Base-by-base conservation (phyloP, 2,113 vertebrate genomes). In the Motacilla alba region DNA sequence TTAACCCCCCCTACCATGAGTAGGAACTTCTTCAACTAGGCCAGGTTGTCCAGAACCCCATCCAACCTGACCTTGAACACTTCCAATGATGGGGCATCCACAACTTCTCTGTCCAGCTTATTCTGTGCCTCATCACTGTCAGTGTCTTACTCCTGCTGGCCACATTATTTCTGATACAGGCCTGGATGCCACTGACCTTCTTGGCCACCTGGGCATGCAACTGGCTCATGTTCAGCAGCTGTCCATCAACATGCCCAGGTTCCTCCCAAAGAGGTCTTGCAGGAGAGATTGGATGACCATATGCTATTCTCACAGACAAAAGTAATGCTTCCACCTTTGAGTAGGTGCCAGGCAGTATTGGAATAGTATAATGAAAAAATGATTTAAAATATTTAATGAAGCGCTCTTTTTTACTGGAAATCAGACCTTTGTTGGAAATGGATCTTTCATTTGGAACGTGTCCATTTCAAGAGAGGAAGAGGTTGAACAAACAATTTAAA, bases 1-100 rank as follows among this genome's bases (percentile, higher is more conserved):
- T 14, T 72, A 44, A 63, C 5, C 0, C 0, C 2, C 2, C 3
- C 7, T 56, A 10, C 13, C 7, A 11, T 33, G 7, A 7, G 9
- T 18, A 80, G n/a, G 17, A n/a, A n/a, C 21, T 24, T 22, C 19
- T 56, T 79, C 37, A 9, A 23, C 12, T 35, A 20, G 11, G 24
- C 19, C 28, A 62, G 5, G 10, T 47, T 67, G 1, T 27, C 84
- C 37, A 84, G 31, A 62, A 8, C 9, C 10, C 6, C 5, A 1
- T 78, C 19, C 35, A 78, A 12, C 11, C 37, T 50, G 22, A 28
- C 30, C 41, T 23, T 22, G 26, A 66, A 52, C 2, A 8, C 9
- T 66, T 70, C 19, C 9, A n/a, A 1, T 13, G 13, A 37, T 5
- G 23, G 26, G 4, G 1, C 13, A 56, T 8, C 19, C 27, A 33